Evolutionary conservation across 2,113 vertebrate species (phyloP).

Genomic region (Elaphurus davidianus): DNA sequence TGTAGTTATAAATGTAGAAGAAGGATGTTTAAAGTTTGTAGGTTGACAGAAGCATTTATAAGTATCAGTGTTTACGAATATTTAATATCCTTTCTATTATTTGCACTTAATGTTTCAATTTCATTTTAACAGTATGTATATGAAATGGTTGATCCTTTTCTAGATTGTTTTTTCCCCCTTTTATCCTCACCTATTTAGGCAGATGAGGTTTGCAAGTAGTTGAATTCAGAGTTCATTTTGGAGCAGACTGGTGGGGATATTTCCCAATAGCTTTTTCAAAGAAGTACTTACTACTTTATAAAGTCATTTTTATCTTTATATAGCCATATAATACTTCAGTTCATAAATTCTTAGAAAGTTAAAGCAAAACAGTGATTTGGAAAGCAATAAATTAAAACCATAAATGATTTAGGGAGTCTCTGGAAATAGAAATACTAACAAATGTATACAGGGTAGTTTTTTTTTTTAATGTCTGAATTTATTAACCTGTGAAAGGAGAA

Average conservation of each 20-base stretch:
- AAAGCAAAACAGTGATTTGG: background rate
- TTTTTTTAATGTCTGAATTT: background rate
- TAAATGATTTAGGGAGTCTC: background rate
- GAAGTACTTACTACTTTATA: background rate
- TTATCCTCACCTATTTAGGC: background rate
- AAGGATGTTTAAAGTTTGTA: background rate
- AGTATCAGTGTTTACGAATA: background rate
- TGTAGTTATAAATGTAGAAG: background rate
- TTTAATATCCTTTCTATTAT: background rate
- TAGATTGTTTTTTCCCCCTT: background rate
- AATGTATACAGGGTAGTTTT: background rate
- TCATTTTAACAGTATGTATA: background rate
- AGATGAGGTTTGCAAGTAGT: background rate
- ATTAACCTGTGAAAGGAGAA: conserved; percentile 33
- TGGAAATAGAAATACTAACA: background rate
- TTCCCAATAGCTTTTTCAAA: background rate
- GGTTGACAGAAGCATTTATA: background rate
- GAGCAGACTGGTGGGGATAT: background rate
- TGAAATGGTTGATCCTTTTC: background rate
- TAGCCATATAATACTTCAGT: background rate
- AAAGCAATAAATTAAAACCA: background rate
- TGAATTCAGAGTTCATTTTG: background rate
- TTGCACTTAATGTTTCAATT: background rate
- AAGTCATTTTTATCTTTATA: background rate
- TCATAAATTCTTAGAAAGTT: background rate